Evolutionary conservation across 1,140 invertebrate species (phyloP), one percentile per base, ranked within the genome.

Genomic region (Procambarus clarkii): DNA sequence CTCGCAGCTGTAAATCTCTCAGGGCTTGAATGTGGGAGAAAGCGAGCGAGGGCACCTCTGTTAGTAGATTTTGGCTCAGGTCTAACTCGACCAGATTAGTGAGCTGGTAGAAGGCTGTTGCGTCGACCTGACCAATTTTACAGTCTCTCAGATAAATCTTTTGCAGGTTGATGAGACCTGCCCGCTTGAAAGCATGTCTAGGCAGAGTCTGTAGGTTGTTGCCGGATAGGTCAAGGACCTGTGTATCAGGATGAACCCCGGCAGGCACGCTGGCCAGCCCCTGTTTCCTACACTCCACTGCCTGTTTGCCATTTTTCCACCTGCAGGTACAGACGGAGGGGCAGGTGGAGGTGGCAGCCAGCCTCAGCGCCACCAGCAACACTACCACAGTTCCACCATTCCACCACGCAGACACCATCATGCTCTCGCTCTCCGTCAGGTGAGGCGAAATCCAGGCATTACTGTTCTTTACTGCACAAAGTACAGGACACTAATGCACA

Each of bases 301-400:
- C 97, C 93, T 98, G 96, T 94, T 98, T 98, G 3, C 98, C 98
- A 93, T 96, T 96, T 94, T 98, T 98, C 98, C 98, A 98, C 93
- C 97, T 98, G 95, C 98, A 98, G n/a, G 96, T 95, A 94, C 98
- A 98, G 64, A 96, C 95, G 2, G 94, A 94, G 1, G 97, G 97
- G 94, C 98, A 98, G 50, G 60, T 34, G 89, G 80, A 60, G 24
- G 84, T 44, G 15, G 45, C 44, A 44, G 83, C 71, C 48, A 85
- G 7, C 24, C 69, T 50, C 54, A 83, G n/a, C 3, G 64, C 18
- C 58, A 80, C 74, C 81, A 79, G 24, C 48, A 78, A 46, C 88
- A 83, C 69, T 45, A 77, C 71, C 54, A 90, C n/a, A 34, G 46
- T 48, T 78, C 64, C 80, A 78, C 18, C 48, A 34, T 78, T 78